Conservation (phyloP, 2,113 vertebrate species). For the Zosterops pallidus region DNA sequence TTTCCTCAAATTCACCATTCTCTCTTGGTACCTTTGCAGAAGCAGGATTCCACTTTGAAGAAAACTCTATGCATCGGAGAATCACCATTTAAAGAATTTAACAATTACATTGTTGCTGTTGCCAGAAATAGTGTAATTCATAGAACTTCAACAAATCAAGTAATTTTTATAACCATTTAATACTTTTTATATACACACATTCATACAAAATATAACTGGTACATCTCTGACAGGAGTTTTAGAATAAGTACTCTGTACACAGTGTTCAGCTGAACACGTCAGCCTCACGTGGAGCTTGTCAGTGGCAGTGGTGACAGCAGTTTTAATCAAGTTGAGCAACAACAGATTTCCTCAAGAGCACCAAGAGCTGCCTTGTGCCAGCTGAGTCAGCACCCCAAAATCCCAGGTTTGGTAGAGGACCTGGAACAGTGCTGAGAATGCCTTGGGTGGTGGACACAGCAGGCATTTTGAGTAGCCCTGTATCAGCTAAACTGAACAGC, state of each 20-base stretch:
- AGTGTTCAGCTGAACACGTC: neutral
- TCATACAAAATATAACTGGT: neutral
- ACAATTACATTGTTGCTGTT: neutral
- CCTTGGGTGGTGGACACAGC: neutral
- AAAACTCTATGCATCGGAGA: neutral
- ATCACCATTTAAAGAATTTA: neutral
- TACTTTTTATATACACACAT: neutral
- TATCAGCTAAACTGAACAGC: neutral
- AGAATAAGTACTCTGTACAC: neutral
- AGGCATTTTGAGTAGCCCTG: neutral
- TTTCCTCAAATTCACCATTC: neutral
- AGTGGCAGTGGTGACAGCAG: neutral
- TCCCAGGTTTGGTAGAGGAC: neutral
- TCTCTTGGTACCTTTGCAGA: neutral
- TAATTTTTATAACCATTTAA: neutral
- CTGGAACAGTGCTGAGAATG: neutral
- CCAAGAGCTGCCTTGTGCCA: neutral
- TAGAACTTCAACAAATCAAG: neutral
- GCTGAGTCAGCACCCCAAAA: neutral
- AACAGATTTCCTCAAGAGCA: neutral
- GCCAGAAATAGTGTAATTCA: neutral
- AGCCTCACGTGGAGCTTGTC: neutral
- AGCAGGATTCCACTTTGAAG: neutral
- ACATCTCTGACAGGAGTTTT: neutral
- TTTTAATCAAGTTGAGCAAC: rapidly evolving